Conservation (phyloP, 2,113 vertebrate species). For the Accipiter cooperii region DNA sequence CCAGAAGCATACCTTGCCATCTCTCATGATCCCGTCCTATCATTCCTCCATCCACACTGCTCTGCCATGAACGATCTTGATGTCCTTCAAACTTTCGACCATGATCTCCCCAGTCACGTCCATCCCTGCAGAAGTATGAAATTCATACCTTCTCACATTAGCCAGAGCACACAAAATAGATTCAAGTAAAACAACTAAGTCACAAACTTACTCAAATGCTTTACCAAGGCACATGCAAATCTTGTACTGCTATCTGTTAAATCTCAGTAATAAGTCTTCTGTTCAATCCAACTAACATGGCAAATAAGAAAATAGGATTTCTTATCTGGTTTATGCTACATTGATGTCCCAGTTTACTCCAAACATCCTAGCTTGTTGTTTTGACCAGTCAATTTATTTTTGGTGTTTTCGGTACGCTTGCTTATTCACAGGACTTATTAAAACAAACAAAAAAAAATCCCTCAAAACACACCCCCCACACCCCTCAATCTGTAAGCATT, state of each 20-base stretch:
- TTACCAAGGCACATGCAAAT: background rate
- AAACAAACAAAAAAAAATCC: background rate
- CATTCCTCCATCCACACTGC: conserved; percentile 58
- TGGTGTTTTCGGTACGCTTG: background rate
- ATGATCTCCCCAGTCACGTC: conserved; percentile 88
- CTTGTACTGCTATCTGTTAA: background rate
- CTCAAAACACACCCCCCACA: background rate
- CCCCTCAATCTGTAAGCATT: background rate
- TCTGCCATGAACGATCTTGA: conserved; percentile 83
- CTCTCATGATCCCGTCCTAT: conserved; percentile 65
- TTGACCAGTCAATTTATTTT: background rate
- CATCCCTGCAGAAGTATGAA: conserved; percentile 58
- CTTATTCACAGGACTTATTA: background rate
- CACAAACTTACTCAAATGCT: background rate
- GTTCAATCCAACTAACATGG: background rate
- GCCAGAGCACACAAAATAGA: background rate
- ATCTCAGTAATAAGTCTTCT: background rate
- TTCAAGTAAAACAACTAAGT: background rate
- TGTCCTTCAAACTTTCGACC: conserved; percentile 83
- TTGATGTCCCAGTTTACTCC: background rate
- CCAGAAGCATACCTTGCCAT: conserved; percentile 68
- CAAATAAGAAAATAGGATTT: background rate
- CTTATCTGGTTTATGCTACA: background rate
- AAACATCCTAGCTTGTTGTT: background rate
- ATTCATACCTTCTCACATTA: background rate